phyloP scores from a whole-genome alignment of 2,888 invertebrate species.

The Busseola fusca region DNA sequence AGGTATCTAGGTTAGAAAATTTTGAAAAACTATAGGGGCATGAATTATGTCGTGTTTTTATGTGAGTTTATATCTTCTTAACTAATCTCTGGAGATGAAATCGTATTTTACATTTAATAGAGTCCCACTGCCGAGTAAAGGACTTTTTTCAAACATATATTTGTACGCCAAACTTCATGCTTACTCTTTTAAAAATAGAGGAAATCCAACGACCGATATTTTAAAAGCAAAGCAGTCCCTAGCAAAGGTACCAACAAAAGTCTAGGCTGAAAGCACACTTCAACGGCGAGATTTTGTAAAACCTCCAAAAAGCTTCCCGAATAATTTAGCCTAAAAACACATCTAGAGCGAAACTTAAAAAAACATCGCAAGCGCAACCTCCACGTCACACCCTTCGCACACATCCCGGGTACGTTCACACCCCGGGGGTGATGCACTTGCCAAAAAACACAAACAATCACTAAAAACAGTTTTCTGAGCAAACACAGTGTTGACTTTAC shows the following conservation, averaged over 20 bases:
- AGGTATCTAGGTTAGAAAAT: conserved; percentile 1
- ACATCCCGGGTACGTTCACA: conserved; percentile 30
- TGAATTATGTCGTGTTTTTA: too few relatives aligned
- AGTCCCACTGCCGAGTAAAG: neutral
- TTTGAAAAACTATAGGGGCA: neutral
- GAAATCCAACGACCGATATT: neutral
- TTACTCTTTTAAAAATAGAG: neutral
- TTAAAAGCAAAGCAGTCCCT: neutral
- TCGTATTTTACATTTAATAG: neutral
- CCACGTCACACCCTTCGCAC: conserved; percentile 51
- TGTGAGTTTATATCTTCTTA: neutral
- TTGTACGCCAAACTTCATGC: neutral
- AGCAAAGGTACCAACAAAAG: neutral
- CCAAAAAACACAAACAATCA: conserved; percentile 75
- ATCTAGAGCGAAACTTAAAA: conserved; percentile 35
- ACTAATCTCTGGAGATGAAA: neutral
- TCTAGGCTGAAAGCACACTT: neutral
- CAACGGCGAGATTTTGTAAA: neutral
- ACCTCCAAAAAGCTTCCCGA: neutral
- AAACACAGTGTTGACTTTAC: conserved; percentile 74
- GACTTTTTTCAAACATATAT: neutral
- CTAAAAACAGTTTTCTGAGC: conserved; percentile 67
- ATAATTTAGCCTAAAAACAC: conserved; percentile 26
- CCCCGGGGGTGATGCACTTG: conserved; percentile 64
- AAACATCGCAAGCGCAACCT: conserved; percentile 41